Conservation (phyloP, 2,888 invertebrate species). For the Drosophila mulleri region DNA sequence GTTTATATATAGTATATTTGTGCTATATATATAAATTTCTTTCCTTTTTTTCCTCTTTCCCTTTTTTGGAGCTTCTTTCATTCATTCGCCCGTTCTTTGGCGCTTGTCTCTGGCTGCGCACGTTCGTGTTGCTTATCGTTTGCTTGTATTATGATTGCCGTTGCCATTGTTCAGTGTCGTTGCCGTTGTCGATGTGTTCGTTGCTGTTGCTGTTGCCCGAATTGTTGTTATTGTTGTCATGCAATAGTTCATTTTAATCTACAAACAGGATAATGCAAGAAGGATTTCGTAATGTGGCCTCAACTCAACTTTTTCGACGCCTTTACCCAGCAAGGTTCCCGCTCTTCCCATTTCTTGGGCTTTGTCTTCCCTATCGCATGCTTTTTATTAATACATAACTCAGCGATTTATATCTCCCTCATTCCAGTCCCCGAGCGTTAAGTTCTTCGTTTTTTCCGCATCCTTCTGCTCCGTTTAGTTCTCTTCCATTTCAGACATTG, state of each 20-base stretch:
- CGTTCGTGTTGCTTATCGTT: constrained; percentile 79
- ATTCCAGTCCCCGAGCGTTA: neutral
- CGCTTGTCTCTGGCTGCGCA: constrained; percentile 54
- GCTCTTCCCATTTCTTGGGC: constrained; percentile 22
- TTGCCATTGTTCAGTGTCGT: constrained; percentile 65
- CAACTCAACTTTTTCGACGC: constrained; percentile 44
- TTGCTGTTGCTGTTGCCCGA: constrained; percentile 19
- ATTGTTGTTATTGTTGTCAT: constrained; percentile 55
- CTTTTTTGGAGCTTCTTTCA: constrained; percentile 37
- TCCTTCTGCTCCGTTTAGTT: neutral
- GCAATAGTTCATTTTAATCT: constrained; percentile 82
- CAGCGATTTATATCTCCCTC: constrained; percentile 46
- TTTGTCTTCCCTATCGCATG: constrained; percentile 58
- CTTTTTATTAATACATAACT: constrained; percentile 64
- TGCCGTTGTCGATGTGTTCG: constrained; percentile 37
- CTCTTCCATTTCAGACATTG: neutral
- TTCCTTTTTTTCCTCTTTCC: neutral
- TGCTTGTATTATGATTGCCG: constrained; percentile 73
- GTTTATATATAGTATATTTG: constrained; percentile 16
- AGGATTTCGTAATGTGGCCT: constrained; percentile 76
- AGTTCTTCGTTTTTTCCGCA: neutral
- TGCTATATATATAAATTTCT: constrained; percentile 2
- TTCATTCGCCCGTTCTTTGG: constrained; percentile 35
- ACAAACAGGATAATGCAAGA: constrained; percentile 78
- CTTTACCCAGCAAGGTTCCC: constrained; percentile 17